These are phyloP conservation scores for Orthosia gothica DNA, from an alignment of 2,888 invertebrate species.

Conservation along the genomic window DNA sequence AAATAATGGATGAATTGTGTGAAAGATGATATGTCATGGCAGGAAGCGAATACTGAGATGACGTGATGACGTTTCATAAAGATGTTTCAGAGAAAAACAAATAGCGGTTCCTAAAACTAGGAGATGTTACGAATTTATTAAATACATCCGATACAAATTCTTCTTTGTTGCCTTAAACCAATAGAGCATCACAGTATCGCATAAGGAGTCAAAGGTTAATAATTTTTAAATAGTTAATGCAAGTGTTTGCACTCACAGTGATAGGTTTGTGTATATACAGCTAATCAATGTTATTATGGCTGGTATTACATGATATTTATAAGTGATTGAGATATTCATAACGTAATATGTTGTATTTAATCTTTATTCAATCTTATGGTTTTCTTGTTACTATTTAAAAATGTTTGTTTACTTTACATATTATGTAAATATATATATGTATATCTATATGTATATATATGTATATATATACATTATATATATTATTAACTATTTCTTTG, in stretches of 20 bases:
- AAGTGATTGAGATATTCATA: conserved; percentile 29
- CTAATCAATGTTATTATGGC: conserved; percentile 39
- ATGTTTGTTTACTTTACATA: not conserved
- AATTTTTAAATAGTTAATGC: conserved; percentile 29
- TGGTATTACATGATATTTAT: conserved; percentile 32
- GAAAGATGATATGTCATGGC: not conserved
- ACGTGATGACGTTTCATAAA: not conserved
- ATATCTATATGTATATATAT: no score
- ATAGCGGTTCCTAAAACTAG: conserved; percentile 7
- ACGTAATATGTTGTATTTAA: not conserved
- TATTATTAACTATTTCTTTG: not conserved
- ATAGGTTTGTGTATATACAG: conserved; percentile 14
- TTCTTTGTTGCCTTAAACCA: conserved; percentile 6
- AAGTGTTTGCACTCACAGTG: conserved; percentile 23
- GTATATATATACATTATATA: no score
- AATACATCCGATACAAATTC: not conserved
- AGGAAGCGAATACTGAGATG: not conserved
- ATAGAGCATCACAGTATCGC: conserved; percentile 19
- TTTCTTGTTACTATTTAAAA: not conserved
- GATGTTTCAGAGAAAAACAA: not conserved
- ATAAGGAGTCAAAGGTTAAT: conserved; percentile 50
- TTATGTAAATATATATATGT: no score
- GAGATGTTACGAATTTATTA: not conserved
- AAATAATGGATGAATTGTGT: not conserved
- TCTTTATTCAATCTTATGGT: not conserved